Evolutionary conservation across 2,888 invertebrate genomes (phyloP), one percentile per base, ranked within the genome.

Genomic region (Dolichomitus sp.): DNA sequence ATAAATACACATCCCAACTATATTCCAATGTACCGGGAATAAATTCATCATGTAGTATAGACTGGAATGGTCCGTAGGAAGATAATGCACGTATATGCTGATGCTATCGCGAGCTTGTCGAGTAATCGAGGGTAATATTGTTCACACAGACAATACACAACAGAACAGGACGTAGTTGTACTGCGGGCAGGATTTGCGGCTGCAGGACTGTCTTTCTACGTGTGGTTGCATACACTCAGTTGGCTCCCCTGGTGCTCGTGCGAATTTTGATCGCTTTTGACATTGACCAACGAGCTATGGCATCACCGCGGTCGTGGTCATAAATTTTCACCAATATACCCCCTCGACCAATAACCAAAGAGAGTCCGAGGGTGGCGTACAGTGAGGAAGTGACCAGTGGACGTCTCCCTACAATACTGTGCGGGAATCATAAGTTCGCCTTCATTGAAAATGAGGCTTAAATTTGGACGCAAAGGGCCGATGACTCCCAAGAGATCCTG

Each of bases 271-370:
- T 82, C 80, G 76, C 61, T 52, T 78, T 84, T 77, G 83, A 86
- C 84, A 84, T 84, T 84, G 84, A 84, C 79, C 85, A 83, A 86
- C 72, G 79, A 85, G 83, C 78, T 69, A 68, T 78, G 72, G 61
- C 66, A 52, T 57, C 45, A 72, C 23, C 48, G 63, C 68, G 80
- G 65, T 78, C 74, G 69, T 54, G 78, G 74, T 82, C 73, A 78
- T 85, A 81, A 86, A 86, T 86, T 84, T 81, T 65, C 77, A 33
- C 54, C 80, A 37, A 83, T 83, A 75, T 59, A 70, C 80, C 83
- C 61, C 81, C 83, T 84, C 80, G 85, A 79, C 82, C 85, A 86
- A 82, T 73, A 76, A 59, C 42, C 73, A 52, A 68, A 75, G 79
- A 82, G 80, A 65, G 27, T 42, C 14, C 65, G 27, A n/a, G 23